Conservation (phyloP, 2,888 invertebrate genomes). For the Dryadula phaetusa region DNA sequence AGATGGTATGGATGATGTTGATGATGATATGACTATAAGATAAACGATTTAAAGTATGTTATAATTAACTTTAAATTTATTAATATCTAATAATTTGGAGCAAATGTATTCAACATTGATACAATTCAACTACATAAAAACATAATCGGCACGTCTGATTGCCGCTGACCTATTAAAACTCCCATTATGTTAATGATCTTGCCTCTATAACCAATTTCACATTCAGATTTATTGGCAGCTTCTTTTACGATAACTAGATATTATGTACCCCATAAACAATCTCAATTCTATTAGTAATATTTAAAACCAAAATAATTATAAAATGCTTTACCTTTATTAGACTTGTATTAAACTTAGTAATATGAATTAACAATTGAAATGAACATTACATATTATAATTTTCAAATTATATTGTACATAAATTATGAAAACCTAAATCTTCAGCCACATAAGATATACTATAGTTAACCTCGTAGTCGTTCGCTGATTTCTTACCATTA, state of each 20-base stretch:
- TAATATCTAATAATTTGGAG: background rate
- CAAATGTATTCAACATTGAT: background rate
- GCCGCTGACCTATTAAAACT: constrained; percentile 1
- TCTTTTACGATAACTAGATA: background rate
- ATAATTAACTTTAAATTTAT: background rate
- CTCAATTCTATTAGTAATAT: background rate
- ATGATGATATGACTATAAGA: background rate
- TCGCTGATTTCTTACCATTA: background rate
- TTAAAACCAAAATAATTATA: no score
- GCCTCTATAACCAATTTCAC: constrained; percentile 10
- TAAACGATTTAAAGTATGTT: no score
- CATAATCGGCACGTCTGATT: constrained; percentile 12
- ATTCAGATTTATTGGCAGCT: constrained; percentile 1
- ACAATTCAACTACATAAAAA: constrained; percentile 1
- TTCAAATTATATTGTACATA: background rate
- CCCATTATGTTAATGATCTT: constrained; percentile 9
- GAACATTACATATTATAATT: no score
- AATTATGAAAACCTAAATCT: background rate
- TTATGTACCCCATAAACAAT: background rate
- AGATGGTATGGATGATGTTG: no score
- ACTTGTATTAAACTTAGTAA: background rate
- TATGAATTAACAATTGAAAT: no score
- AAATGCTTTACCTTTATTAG: background rate
- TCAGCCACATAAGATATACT: background rate
- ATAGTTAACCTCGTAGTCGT: background rate